Evolutionary conservation across 2,888 invertebrate species (phyloP), one percentile per base, ranked within the genome.

Genomic region (Neoaliturus tenellus): DNA sequence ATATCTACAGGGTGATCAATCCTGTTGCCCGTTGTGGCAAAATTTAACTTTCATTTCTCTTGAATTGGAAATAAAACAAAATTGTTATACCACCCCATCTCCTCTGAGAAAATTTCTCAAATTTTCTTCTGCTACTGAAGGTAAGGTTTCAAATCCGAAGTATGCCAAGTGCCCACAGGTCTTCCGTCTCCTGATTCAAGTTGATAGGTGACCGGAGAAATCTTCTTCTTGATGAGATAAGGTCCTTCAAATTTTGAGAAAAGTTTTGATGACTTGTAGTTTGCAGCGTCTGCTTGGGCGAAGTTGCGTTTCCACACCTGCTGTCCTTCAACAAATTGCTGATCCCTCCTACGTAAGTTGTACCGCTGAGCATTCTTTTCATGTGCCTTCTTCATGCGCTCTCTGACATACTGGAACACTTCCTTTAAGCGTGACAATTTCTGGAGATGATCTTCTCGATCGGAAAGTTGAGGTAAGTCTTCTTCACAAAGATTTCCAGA

Each of bases 241-340:
- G 85, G 86, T n/a, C 85, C 86, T n/a, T 80, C 39, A 48, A 62
- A 86, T 51, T 84, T 84, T 6, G 84, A 85, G 28, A 86, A 84
- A 6, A 87, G 62, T 51, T 87, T 87, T 2, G 83, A 82, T 0
- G 84, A 78, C 78, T 82, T 85, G 25, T 55, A 41, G 8, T 83
- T 81, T 0, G 82, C 71, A 12, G 86, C 85, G 35, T 86, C 84
- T 10, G 86, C 85, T 23, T 17, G 20, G 1, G 28, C 41, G 33
- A 58, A 83, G 35, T 83, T 83, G 31, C 51, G 28, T 35, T 58
- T 83, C 41, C 17, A 44, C 1, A 83, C 83, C 35, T 8, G 17
- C 0, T 83, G 39, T n/a, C 23, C 10, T 41, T 55, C 78, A 17
- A 62, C 14, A 48, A 48, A 83, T 25, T 41, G 39, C n/a, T 28